Evolutionary conservation across 2,797 vertebrate genomes (phyloP), one percentile per base, ranked within the genome.

Genomic region (Oreortyx pictus): DNA sequence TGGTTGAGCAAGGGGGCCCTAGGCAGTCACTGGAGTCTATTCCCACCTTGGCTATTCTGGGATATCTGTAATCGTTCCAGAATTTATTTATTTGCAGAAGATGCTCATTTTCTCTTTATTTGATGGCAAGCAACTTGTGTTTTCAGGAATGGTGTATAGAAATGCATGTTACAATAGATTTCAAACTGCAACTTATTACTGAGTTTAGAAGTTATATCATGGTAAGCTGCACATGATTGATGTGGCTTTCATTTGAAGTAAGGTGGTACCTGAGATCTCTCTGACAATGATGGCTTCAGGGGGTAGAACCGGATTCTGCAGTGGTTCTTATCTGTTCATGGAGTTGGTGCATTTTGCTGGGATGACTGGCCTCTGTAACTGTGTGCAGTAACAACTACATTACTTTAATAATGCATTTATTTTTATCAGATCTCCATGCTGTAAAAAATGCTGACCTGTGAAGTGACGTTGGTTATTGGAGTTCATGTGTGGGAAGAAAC

Each of bases 101-200:
- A 7, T 7, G 27, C 27, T 65, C 43, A 16, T 46, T 74, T 29
- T 81, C 15, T 52, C 73, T 65, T 68, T 82, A 56, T 90, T 85
- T 57, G 17, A 85, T 95, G 93, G 35, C 54, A 90, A 95, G 75
- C 52, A 11, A 80, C 77, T 91, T 77, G 64, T 64, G 20, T 64
- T 88, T 86, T 75, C 52, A 82, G 79, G 89, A 88, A 81, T 78
- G 81, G 57, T 81, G 57, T 72, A 49, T 39, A 59, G 75, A 35
- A 35, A 57, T 61, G 49, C 35, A 18, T 29, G 66, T 86, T 68
- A 52, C 74, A 76, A 20, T 22, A 85, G n/a, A 64, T 89, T 86
- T 39, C 52, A 61, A 72, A 81, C 57, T 44, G 25, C 39, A 66
- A 19, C 9, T 80, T 73, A n/a, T 72, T 93, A 41, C 31, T 68